Base-by-base conservation (phyloP, 2,888 invertebrate genomes). In the Mesorhabditis spiculigera region DNA sequence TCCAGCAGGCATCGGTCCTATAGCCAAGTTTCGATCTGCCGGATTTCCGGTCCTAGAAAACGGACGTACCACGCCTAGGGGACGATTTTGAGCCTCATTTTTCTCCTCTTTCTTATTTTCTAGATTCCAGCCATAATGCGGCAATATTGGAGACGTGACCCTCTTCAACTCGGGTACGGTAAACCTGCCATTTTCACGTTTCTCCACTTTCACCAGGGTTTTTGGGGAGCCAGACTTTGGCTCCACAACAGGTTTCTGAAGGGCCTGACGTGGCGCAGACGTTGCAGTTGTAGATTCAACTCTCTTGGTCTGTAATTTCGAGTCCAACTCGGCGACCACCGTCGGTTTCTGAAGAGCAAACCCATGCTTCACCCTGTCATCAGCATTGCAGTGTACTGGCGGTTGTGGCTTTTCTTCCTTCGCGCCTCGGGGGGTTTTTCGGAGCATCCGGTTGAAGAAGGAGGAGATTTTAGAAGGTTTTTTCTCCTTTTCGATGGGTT, bases 1-100 rank as follows among this genome's bases (percentile, higher is more conserved):
- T 28, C 28, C 28, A 28, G 28, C n/a, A 50, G 58, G 58, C 58
- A 50, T 50, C n/a, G 58, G 58, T n/a, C 58, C 58, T 10, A 50
- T 50, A 3, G 58, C 10, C 8, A 50, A 13, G n/a, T 3, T 50
- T 50, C 58, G 8, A 50, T 50, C 58, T 2, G 8, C n/a, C 8
- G 58, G 58, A 50, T 50, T 50, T 50, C 58, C 58, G n/a, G 58
- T 50, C n/a, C 58, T 50, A 10, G 58, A 50, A 50, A 50, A 50
- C n/a, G 58, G 58, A 10, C 58, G 8, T n/a, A 50, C 58, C 8
- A 50, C n/a, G n/a, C 58, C 58, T n/a, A 50, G n/a, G 8, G 58
- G 58, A 13, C 58, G 8, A 13, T 50, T n/a, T n/a, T 10, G 58
- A 10, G 58, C 8, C 58, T 50, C 58, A 13, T 10, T 10, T 50